A percentile compares a stretch with the other conserved stretches of the same genome.
Evolutionary conservation across 2,888 invertebrate genomes (phyloP).

Genomic region (Cordilura impudica): DNA sequence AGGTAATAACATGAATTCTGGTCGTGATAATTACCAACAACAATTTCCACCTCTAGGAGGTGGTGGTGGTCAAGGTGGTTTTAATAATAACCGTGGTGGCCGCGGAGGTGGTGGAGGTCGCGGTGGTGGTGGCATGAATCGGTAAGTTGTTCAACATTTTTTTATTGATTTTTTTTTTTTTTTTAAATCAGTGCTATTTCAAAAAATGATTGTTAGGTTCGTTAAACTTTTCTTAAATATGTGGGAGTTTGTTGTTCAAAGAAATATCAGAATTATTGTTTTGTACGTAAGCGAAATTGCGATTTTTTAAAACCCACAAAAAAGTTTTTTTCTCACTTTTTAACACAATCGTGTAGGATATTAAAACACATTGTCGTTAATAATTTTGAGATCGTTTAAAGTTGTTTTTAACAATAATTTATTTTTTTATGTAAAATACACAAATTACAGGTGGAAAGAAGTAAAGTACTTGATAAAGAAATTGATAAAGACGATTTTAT

Average conservation of each 20-base stretch:
- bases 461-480: no score
- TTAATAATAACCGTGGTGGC: slow-evolving; percentile 51
- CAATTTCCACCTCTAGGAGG: slow-evolving; percentile 73
- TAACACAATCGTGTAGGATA: no score
- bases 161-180: slow-evolving; percentile 34
- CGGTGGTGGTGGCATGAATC: slow-evolving; percentile 65
- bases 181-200: background rate
- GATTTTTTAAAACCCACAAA: no score
- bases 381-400: no score
- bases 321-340: no score
- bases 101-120: slow-evolving; percentile 64
- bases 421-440: no score
- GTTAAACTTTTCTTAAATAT: background rate
- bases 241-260: background rate
- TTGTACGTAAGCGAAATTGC: no score
- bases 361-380: no score
- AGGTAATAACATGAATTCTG: slow-evolving; percentile 62
- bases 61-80: slow-evolving; percentile 41
- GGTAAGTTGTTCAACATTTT: slow-evolving; percentile 65
- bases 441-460: no score
- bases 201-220: background rate
- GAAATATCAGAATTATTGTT: no score
- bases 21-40: slow-evolving; percentile 70
- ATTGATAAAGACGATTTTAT: no score
- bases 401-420: no score